Evolutionary conservation across 2,113 vertebrate genomes (phyloP), one percentile per base, ranked within the genome.

Genomic region (Dascyllus trimaculatus): DNA sequence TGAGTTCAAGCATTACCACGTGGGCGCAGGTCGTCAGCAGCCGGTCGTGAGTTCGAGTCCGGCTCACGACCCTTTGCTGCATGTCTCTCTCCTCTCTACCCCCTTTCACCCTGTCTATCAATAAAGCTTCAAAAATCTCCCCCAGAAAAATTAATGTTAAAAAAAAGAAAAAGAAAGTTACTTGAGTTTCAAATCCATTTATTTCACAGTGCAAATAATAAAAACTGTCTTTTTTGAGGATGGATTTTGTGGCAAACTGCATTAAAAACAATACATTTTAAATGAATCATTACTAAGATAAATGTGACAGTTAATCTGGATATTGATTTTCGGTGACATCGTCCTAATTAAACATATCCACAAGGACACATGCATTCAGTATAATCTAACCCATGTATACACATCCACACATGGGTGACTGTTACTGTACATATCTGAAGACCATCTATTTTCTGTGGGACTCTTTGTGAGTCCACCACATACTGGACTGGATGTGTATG

Each of bases 381-480:
- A 6, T 24, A n/a, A 10, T 52, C 54, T 72, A 18, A 51, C 54
- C 61, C n/a, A 5, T 60, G 40, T 48, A 62, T 63, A 48, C 15
- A 6, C 13, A 22, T 57, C 9, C 17, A 19, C 52, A 35, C 49
- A 56, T 63, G 56, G 38, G 35, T 61, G 60, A 46, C 49, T 69
- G 25, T 29, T 35, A 25, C 57, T 71, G 70, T 74, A 73, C 66
- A 80, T 80, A 80, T 88, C 79, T 88, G 38, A 88, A 88, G 73
- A 78, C 51, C 73, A 69, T 82, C 65, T 84, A 76, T 89, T 86
- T 81, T 78, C 58, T 74, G 49, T 74, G 48, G 73, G 78, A 63
- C 77, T 78, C 82, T 40, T 82, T 57, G 7, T 81, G 86, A 79
- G 32, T 88, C 69, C 65, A 57, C 80, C 71, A 21, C 82, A 84